These are phyloP conservation scores for Smittia sp. DNA, from an alignment of 2,888 invertebrate genomes.

Conservation along the genomic window DNA sequence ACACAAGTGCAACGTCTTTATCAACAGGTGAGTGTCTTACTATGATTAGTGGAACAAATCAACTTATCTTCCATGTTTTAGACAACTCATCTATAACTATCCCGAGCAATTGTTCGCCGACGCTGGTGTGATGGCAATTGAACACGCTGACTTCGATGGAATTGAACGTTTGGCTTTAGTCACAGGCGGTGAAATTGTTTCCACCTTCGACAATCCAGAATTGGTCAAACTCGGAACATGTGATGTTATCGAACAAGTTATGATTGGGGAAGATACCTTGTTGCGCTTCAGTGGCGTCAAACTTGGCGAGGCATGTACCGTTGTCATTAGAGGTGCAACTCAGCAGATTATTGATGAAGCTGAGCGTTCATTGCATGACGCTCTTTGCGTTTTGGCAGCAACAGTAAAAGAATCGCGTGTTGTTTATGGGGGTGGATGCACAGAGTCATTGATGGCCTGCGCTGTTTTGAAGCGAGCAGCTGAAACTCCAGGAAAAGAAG, in stretches of 20 bases:
- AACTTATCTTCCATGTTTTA: constrained; percentile 48
- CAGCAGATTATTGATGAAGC: constrained; percentile 98
- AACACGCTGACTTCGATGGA: constrained; percentile 99
- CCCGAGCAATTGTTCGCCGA: constrained; percentile 99
- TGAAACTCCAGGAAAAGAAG: constrained; percentile 92
- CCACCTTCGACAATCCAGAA: constrained; percentile 94
- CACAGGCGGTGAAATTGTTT: constrained; percentile 96
- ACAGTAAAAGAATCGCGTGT: constrained; percentile 92
- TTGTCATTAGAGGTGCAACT: constrained; percentile 96
- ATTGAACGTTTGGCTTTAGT: constrained; percentile 96
- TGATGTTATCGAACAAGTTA: constrained; percentile 93
- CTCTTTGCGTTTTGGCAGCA: constrained; percentile 92
- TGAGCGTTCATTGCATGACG: constrained; percentile 96
- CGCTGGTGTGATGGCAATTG: constrained; percentile 97
- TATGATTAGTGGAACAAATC: background rate
- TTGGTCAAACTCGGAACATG: constrained; percentile 90
- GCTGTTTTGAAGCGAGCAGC: constrained; percentile 81
- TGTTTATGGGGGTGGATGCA: constrained; percentile 90
- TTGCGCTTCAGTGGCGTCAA: constrained; percentile 93
- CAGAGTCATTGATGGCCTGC: constrained; percentile 96
- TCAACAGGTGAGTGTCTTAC: constrained; percentile 68
- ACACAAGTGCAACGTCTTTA: constrained; percentile 96
- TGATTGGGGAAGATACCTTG: constrained; percentile 96
- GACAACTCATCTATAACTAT: constrained; percentile 99
- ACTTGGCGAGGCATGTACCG: constrained; percentile 94